A percentile compares a stretch with the other conserved stretches of the same genome.
phyloP scores from a whole-genome alignment of 2,888 invertebrate genomes.

The Brenthis ino region DNA sequence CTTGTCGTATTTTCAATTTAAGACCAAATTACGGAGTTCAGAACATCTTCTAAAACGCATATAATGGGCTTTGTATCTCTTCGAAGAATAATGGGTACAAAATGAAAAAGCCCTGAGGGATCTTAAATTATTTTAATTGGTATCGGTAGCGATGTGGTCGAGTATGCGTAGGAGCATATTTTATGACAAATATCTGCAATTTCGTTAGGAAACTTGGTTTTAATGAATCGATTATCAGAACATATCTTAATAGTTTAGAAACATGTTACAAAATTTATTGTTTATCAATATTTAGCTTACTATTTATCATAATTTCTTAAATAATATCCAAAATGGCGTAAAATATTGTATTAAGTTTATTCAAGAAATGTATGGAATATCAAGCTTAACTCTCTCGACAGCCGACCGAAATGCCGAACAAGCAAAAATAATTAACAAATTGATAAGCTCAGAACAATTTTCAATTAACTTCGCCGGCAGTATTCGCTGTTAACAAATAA shows the following conservation, averaged over 20 bases:
- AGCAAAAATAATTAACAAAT: conserved; percentile 82
- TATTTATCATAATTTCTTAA: no score
- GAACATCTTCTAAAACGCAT: conserved; percentile 73
- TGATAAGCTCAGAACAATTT: conserved; percentile 83
- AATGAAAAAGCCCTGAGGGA: conserved; percentile 77
- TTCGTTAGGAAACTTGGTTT: conserved; percentile 4
- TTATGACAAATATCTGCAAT: conserved; percentile 27
- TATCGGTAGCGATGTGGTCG: conserved; percentile 76
- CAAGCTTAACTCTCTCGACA: conserved; percentile 64
- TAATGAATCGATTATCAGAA: conserved; percentile 1
- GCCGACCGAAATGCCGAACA: conserved; percentile 73
- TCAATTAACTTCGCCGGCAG: conserved; percentile 80
- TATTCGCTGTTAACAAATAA: conserved; percentile 82
- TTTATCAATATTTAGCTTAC: no score
- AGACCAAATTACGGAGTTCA: conserved; percentile 67
- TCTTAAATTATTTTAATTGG: conserved; percentile 83
- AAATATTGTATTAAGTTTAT: conserved; percentile 35
- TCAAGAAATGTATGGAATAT: conserved; percentile 53
- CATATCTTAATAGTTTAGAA: background rate
- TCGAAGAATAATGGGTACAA: conserved; percentile 78
- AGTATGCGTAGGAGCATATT: conserved; percentile 18
- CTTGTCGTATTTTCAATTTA: conserved; percentile 54
- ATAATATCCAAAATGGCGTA: background rate
- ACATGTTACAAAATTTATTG: background rate
- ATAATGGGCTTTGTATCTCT: conserved; percentile 76